These are phyloP conservation scores for Armadillidium nasatum DNA, from an alignment of 1,140 invertebrate species.

Conservation along the genomic window DNA sequence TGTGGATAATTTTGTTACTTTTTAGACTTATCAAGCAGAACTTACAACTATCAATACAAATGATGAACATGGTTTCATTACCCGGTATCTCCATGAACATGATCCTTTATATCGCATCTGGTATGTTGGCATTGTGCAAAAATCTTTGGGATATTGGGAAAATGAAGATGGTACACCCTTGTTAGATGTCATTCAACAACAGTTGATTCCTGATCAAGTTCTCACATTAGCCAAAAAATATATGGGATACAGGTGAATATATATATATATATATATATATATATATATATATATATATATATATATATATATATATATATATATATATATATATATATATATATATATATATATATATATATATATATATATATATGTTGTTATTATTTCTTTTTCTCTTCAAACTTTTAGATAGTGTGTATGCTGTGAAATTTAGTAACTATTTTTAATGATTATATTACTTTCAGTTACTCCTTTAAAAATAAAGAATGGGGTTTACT, in stretches of 20 bases:
- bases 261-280: no score
- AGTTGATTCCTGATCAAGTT: constrained; percentile 65
- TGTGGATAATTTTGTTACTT: neutral
- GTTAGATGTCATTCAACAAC: constrained; percentile 71
- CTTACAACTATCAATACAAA: constrained; percentile 69
- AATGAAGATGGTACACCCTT: constrained; percentile 76
- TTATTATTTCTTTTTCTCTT: no score
- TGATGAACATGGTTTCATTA: constrained; percentile 81
- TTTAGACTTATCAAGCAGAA: constrained; percentile 67
- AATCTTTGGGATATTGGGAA: constrained; percentile 68
- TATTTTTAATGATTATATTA: constrained; percentile 1
- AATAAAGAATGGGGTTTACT: constrained; percentile 74
- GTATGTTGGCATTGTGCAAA: constrained; percentile 73
- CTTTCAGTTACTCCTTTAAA: constrained; percentile 46
- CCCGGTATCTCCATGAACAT: constrained; percentile 67
- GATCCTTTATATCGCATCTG: constrained; percentile 82
- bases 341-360: no score
- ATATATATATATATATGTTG: no score
- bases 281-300: constrained; percentile 7
- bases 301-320: neutral
- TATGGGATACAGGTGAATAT: constrained; percentile 56
- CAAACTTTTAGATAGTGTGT: no score
- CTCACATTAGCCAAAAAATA: constrained; percentile 54
- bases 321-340: no score
- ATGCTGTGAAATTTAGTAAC: no score